Evolutionary conservation across 2,888 invertebrate genomes (phyloP).

Genomic region (Aelia acuminata): DNA sequence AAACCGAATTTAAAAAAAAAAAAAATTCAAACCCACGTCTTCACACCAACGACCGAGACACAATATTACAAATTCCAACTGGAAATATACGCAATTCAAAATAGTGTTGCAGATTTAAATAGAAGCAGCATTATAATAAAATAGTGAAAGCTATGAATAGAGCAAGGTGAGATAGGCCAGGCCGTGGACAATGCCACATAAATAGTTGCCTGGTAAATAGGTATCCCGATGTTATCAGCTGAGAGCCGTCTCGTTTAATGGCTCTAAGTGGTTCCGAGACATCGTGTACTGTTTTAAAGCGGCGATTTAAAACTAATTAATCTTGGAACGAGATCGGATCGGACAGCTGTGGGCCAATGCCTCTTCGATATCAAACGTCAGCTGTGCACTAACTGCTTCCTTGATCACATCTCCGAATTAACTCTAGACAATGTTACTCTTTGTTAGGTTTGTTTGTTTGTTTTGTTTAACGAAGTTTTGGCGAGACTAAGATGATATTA

Average conservation of each 20-base stretch:
- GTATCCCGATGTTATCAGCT: neutral
- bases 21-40: neutral
- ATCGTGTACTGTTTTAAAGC: neutral
- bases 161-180: neutral
- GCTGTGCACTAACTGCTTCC: constrained; percentile 8
- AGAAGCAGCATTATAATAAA: neutral
- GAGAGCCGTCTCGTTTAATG: neutral
- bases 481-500: no score
- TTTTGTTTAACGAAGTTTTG: no score
- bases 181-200: constrained; percentile 27
- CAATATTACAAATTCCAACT: neutral
- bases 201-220: constrained; percentile 11
- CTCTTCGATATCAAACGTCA: neutral
- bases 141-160: neutral
- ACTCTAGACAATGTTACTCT: neutral
- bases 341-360: constrained; percentile 5
- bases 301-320: constrained; percentile 27
- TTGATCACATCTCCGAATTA: neutral
- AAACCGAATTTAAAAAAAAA: no score
- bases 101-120: neutral
- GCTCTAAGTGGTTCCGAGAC: neutral
- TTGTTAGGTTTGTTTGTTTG: neutral
- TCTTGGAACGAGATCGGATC: neutral
- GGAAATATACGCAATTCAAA: constrained; percentile 6
- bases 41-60: neutral